A percentile compares a stretch with the other conserved stretches of the same genome.
Evolutionary conservation across 2,113 vertebrate species (phyloP).

Genomic region (Gymnorhina tibicen): DNA sequence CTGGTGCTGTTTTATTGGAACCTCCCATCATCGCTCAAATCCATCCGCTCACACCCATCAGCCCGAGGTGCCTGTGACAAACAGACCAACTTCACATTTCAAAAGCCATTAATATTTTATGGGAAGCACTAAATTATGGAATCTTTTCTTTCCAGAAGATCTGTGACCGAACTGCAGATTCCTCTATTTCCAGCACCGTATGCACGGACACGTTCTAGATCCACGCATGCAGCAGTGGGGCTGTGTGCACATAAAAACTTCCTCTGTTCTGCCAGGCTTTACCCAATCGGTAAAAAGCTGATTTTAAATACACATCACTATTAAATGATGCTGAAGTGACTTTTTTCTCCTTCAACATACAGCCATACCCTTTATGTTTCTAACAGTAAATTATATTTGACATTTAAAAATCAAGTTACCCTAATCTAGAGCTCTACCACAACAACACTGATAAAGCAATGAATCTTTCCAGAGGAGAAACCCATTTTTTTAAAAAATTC

Average conservation of each 20-base stretch:
- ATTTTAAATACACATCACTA: conserved; percentile 25
- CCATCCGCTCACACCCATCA: neutral
- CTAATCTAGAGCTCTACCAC: conserved; percentile 60
- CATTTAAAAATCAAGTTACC: conserved; percentile 71
- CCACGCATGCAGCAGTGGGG: neutral
- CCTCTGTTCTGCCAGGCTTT: neutral
- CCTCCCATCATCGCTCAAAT: too few species aligned
- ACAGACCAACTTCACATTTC: neutral
- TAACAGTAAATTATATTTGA: conserved; percentile 68
- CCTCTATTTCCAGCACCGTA: neutral
- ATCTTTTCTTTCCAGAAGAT: conserved; percentile 1
- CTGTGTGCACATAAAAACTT: neutral
- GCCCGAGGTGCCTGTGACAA: neutral
- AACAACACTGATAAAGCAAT: conserved; percentile 53
- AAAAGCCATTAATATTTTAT: neutral
- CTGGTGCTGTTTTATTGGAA: neutral
- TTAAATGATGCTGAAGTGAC: conserved; percentile 29
- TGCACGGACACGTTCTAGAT: neutral
- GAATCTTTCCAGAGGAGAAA: conserved; percentile 63
- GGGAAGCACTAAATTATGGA: conserved; percentile 15
- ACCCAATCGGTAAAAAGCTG: conserved; percentile 14
- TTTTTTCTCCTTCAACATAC: conserved; percentile 23
- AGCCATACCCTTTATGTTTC: conserved; percentile 43
- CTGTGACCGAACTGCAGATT: neutral
- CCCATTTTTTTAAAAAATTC: conserved; percentile 25